phyloP scores from a whole-genome alignment of 1,140 invertebrate genomes.

The Drosophila ananassae region DNA sequence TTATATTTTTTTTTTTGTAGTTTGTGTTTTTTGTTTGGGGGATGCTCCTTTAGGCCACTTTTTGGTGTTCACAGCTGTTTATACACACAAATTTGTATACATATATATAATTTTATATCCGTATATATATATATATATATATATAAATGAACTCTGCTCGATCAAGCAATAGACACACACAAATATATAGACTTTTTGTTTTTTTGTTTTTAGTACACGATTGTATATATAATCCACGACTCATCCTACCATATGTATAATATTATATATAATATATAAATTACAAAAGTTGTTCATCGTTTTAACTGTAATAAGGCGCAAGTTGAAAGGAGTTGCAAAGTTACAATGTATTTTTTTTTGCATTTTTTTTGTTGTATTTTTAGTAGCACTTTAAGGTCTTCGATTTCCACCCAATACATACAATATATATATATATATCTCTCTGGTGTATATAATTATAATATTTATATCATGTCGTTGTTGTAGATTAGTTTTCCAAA shows the following conservation, averaged over 20 bases:
- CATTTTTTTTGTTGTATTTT: constrained; percentile 23
- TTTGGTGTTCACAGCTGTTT: constrained; percentile 80
- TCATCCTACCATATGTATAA: constrained; percentile 11
- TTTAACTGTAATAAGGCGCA: constrained; percentile 54
- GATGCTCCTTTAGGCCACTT: constrained; percentile 70
- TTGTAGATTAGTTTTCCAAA: constrained; percentile 52
- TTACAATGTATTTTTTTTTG: constrained; percentile 28
- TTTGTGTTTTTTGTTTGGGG: background rate
- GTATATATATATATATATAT: constrained; percentile 35
- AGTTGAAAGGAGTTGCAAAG: constrained; percentile 49
- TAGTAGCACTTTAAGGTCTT: constrained; percentile 47
- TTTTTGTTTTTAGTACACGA: constrained; percentile 28
- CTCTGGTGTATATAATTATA: constrained; percentile 23
- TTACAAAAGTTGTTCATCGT: constrained; percentile 39
- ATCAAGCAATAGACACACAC: constrained; percentile 75
- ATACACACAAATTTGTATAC: constrained; percentile 50
- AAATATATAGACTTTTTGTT: constrained; percentile 60
- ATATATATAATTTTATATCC: constrained; percentile 50
- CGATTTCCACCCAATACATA: constrained; percentile 28
- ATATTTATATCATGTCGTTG: background rate
- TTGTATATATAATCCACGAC: constrained; percentile 46
- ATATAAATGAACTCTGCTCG: constrained; percentile 40
- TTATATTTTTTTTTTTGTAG: constrained; percentile 2
- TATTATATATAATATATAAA: constrained; percentile 30
- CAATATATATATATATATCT: constrained; percentile 17